Evolutionary conservation across 2,888 invertebrate species (phyloP).

Genomic region (Perizoma flavofasciatum): DNA sequence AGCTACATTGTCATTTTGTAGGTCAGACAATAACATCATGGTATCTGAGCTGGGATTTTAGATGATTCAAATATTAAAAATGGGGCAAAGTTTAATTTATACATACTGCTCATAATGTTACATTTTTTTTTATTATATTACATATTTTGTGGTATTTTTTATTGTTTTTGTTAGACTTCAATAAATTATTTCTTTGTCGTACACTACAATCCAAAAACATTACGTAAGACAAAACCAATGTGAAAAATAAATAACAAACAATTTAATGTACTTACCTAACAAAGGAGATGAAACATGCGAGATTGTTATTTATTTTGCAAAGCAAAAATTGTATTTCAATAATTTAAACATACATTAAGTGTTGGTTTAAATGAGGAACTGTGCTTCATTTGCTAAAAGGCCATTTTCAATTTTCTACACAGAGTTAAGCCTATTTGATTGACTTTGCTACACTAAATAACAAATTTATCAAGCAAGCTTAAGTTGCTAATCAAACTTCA

Average conservation of each 20-base stretch:
- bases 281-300: not conserved
- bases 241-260: conserved; percentile 24
- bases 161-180: not conserved
- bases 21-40: no score
- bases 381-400: not conserved
- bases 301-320: conserved; percentile 10
- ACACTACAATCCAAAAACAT: conserved; percentile 25
- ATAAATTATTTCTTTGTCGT: conserved; percentile 5
- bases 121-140: no score
- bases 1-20: no score
- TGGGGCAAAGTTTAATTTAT: no score
- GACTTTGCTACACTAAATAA: no score
- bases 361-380: not conserved
- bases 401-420: no score
- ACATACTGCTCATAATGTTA: not conserved
- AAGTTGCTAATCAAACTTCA: no score
- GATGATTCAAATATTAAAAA: no score
- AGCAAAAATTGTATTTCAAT: not conserved
- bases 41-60: no score
- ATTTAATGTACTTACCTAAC: not conserved
- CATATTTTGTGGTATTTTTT: not conserved
- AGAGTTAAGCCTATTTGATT: no score
- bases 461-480: no score
- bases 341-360: not conserved
- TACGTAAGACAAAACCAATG: conserved; percentile 23